phyloP scores from a whole-genome alignment of 2,888 invertebrate genomes.

The Oxystoma pomonae region DNA sequence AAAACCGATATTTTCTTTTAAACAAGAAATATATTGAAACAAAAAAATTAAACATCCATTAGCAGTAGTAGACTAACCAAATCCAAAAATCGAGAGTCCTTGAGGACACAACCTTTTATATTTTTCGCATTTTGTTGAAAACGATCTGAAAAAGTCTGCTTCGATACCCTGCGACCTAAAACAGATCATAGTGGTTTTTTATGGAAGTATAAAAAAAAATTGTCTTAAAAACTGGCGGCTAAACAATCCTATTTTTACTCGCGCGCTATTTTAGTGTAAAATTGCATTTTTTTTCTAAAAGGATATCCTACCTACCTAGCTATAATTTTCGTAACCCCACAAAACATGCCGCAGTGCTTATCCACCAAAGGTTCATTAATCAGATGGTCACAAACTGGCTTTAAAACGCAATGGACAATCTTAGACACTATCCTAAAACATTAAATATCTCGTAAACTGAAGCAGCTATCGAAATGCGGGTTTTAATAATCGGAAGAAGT shows the following conservation, averaged over 20 bases:
- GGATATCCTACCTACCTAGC: slow-evolving; percentile 34
- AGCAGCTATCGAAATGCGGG: too few relatives aligned
- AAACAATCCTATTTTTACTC: slow-evolving; percentile 14
- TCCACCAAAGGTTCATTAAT: slow-evolving; percentile 24
- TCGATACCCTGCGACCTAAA: slow-evolving; percentile 39
- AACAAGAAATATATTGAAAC: not conserved
- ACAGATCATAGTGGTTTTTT: too few relatives aligned
- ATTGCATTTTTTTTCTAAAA: not conserved
- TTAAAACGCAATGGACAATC: slow-evolving; percentile 38
- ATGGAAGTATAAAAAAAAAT: too few relatives aligned
- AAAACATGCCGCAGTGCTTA: slow-evolving; percentile 41
- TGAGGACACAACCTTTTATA: not conserved
- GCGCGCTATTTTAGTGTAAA: too few relatives aligned
- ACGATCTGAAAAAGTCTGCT: slow-evolving; percentile 38
- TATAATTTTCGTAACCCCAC: slow-evolving; percentile 41
- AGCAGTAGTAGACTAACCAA: not conserved
- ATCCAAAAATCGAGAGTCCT: not conserved
- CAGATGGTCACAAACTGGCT: slow-evolving; percentile 34
- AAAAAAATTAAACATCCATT: not conserved
- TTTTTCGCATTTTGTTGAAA: slow-evolving; percentile 34
- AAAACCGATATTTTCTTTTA: not conserved
- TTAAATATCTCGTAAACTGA: too few relatives aligned
- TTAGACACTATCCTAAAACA: slow-evolving; percentile 35
- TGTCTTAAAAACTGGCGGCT: too few relatives aligned
- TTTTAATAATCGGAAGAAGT: too few relatives aligned